Evolutionary conservation across 2,888 invertebrate genomes (phyloP).

Genomic region (Rhagonycha fulva): DNA sequence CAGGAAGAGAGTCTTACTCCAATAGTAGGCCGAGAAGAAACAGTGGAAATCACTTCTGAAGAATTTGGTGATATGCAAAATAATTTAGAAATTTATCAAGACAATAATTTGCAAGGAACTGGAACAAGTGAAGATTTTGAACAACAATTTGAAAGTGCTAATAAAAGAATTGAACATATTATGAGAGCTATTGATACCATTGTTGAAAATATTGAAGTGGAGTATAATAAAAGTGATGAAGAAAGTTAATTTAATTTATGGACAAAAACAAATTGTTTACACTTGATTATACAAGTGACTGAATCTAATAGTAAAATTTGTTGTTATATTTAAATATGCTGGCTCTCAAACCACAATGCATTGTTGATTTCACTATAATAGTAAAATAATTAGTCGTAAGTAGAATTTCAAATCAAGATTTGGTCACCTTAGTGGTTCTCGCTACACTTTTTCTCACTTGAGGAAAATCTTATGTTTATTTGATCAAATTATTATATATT

Average conservation of each 20-base stretch:
- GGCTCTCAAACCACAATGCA: neutral
- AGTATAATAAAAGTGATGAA: slow-evolving; percentile 34
- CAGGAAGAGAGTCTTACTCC: neutral
- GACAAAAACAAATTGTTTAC: neutral
- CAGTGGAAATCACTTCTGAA: slow-evolving; percentile 16
- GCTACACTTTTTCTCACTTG: neutral
- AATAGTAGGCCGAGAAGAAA: slow-evolving; percentile 2
- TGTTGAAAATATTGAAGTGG: slow-evolving; percentile 51
- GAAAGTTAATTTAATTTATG: slow-evolving; percentile 6
- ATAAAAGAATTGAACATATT: slow-evolving; percentile 50
- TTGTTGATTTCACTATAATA: neutral
- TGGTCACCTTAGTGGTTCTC: neutral
- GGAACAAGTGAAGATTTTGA: slow-evolving; percentile 27
- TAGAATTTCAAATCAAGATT: neutral
- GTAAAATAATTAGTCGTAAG: neutral
- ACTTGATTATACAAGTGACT: neutral
- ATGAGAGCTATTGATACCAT: slow-evolving; percentile 53
- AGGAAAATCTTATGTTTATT: neutral
- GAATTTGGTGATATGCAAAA: neutral
- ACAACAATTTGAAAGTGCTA: slow-evolving; percentile 46
- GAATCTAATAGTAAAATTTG: neutral
- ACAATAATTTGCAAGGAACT: neutral
- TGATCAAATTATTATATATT: neutral
- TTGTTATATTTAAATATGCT: neutral
- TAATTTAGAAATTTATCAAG: neutral